A percentile compares a stretch with the other conserved stretches of the same genome.
Evolutionary conservation across 1,140 invertebrate genomes (phyloP).

Genomic region (Drosophila bipectinata): DNA sequence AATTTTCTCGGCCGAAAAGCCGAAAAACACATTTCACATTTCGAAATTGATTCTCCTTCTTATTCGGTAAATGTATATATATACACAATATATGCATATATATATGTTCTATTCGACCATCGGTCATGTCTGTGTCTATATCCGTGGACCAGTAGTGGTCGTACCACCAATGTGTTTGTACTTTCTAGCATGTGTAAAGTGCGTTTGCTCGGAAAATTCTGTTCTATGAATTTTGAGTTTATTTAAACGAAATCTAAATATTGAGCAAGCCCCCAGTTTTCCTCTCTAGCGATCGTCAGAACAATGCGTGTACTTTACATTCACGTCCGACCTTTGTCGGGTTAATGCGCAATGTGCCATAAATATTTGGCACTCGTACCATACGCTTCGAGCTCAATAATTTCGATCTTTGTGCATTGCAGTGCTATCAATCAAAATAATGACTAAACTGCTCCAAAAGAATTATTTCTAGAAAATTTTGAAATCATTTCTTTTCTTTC

Average conservation of each 20-base stretch:
- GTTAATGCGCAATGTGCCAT: conserved; percentile 17
- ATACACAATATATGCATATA: neutral
- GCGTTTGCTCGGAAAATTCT: conserved; percentile 77
- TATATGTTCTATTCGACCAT: conserved; percentile 53
- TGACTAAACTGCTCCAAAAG: neutral
- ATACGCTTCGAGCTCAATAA: conserved; percentile 4
- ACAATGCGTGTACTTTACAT: conserved; percentile 20
- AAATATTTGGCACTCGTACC: conserved; percentile 18
- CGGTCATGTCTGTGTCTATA: conserved; percentile 53
- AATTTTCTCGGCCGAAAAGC: conserved; percentile 74
- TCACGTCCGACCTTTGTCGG: conserved; percentile 1
- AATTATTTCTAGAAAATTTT: neutral
- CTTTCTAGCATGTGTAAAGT: conserved; percentile 63
- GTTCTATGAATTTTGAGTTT: conserved; percentile 80
- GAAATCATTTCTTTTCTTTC: neutral
- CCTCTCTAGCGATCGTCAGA: conserved; percentile 23
- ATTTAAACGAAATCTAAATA: conserved; percentile 64
- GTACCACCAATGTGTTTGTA: conserved; percentile 5
- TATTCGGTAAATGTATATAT: conserved; percentile 12
- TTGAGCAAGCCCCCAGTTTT: conserved; percentile 57
- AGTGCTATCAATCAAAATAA: conserved; percentile 22
- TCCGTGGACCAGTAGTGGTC: conserved; percentile 17
- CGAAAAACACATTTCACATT: conserved; percentile 63
- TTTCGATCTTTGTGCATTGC: conserved; percentile 9
- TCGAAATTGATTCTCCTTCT: conserved; percentile 57